Base-by-base conservation (phyloP, 2,797 vertebrate species). In the Centropyge bicolor region DNA sequence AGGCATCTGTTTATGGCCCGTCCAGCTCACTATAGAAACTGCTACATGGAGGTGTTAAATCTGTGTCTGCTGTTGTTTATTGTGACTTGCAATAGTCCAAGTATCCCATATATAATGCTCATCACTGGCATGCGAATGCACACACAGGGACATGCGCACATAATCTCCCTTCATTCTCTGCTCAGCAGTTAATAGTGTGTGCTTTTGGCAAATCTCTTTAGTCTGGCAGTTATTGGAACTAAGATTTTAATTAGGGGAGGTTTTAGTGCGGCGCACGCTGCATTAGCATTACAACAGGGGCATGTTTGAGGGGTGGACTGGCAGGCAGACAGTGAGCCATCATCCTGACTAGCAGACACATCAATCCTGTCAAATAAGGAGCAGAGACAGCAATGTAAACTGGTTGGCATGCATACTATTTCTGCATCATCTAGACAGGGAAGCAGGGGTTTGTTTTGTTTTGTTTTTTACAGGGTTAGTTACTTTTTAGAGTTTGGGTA, bases 211-310 rank as follows among this genome's bases (percentile, higher is more conserved):
- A 92, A 89, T 92, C 86, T 88, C 81, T 90, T 89, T 87, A 84
- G 83, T 83, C 77, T 82, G 81, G 76, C 63, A 81, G 86, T 92
- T 90, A 90, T 86, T 89, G 86, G 79, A 89, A 86, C 81, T 74
- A 88, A 88, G 81, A 88, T 92, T 91, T 92, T 91, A 91, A 91
- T 92, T 90, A 84, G 85, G 70, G 59, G 72, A 83, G 77, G 78
- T 86, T 93, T 90, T 90, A 85, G 70, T 86, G 74, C 9, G 9
- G 43, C 41, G 2, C 70, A 60, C 14, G 35, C 80, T 64, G 80
- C 83, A 91, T 93, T 90, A 91, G 79, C 81, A 78, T 89, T 78
- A 85, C 84, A 89, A 82, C 85, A 56, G 82, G 81, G 79, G 80
- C 81, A 56, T 55, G 76, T 86, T 83, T 66, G 82, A 88, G 57